Evolutionary conservation across 37 sponge, comb jelly and placozoan species (phyloP), one percentile per base, ranked within the genome.

Genomic region (Crambe crambe): DNA sequence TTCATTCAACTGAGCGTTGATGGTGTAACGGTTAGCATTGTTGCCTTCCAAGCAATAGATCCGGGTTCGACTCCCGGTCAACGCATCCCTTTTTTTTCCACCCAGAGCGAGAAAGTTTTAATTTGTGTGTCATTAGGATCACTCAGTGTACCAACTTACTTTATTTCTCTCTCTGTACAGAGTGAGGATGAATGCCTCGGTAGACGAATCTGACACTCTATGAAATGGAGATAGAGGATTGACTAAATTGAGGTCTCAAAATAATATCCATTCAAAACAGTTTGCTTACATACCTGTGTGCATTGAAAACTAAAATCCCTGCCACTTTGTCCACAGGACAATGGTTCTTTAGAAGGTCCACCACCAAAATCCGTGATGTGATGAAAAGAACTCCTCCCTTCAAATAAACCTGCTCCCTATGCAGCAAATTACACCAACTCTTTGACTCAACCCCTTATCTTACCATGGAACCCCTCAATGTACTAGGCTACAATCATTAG

Each of bases 371-470:
- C 1, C 94, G 87, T 22, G 92, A 92, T 17, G 99, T 94, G n/a
- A 98, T 78, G 72, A 96, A 98, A 76, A 96, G 67, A 42, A 96
- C 96, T 17, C 99, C 99, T 2, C 99, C 99, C 39, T 82, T 37
- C 71, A 96, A 65, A 78, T 98, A 98, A 20, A 93, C 65, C 18
- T 72, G 59, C 75, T 89, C 92, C 56, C 99, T 92, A 69, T 25
- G 1, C 8, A 21, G 29, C 31, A 36, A 0, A n/a, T n/a, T n/a
- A n/a, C n/a, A n/a, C n/a, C n/a, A n/a, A n/a, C n/a, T n/a, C n/a
- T n/a, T n/a, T n/a, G n/a, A n/a, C n/a, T n/a, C n/a, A n/a, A n/a
- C n/a, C n/a, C n/a, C n/a, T n/a, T n/a, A n/a, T n/a, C n/a, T n/a
- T n/a, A n/a, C n/a, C n/a, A n/a, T n/a, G n/a, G n/a, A n/a, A n/a